Conservation (phyloP, 2,113 vertebrate genomes). For the Salvelinus namaycush region DNA sequence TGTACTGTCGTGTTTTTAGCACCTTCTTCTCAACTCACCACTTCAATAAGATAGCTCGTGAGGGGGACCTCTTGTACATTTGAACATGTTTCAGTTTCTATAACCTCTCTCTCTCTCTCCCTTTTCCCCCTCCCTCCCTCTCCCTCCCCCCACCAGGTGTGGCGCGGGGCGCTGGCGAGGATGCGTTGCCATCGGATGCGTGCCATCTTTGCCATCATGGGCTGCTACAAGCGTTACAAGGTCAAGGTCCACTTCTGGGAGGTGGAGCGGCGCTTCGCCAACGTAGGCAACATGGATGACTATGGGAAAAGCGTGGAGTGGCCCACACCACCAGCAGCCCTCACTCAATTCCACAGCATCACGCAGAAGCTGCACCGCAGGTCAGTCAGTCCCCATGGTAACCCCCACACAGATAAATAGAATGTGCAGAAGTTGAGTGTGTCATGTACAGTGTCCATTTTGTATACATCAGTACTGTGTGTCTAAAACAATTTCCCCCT, state of each 20-base stretch:
- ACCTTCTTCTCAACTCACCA: no score
- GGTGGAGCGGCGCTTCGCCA: constrained; percentile 79
- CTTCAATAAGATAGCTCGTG: no score
- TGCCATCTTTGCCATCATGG: constrained; percentile 85
- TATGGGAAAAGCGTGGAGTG: constrained; percentile 82
- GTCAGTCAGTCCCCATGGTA: constrained; percentile 62
- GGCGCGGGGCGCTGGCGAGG: constrained; percentile 86
- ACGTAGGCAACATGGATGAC: constrained; percentile 76
- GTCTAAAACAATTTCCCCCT: no score
- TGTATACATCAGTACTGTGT: no score
- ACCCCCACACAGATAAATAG: neutral
- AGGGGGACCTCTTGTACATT: no score
- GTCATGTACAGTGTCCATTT: no score
- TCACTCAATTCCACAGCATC: constrained; percentile 80
- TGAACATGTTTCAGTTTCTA: no score
- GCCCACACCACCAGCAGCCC: constrained; percentile 77
- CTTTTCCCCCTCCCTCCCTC: no score
- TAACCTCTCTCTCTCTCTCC: neutral
- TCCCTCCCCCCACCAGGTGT: constrained; percentile 72
- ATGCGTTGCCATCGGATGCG: constrained; percentile 75
- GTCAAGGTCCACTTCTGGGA: constrained; percentile 84
- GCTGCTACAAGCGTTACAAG: constrained; percentile 84
- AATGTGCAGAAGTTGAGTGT: neutral
- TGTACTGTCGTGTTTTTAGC: no score
- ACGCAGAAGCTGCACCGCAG: constrained; percentile 80